A percentile compares a stretch with the other conserved stretches of the same genome.
phyloP scores from a whole-genome alignment of 2,113 vertebrate species.

The Uria lomvia region DNA sequence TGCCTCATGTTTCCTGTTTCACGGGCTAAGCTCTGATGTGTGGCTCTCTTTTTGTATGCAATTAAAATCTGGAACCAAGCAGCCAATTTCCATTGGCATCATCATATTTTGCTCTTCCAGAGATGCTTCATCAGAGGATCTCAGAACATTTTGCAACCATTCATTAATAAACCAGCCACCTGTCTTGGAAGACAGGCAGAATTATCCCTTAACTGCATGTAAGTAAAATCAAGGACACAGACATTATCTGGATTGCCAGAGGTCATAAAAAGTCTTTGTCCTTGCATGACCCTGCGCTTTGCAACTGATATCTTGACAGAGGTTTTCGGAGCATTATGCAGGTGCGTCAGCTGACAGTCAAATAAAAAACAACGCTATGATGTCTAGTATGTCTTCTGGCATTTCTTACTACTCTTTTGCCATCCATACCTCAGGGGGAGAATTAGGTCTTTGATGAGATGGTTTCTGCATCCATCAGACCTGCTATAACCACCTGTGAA shows the following conservation, averaged over 20 bases:
- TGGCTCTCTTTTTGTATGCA: not conserved
- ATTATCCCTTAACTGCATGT: not conserved
- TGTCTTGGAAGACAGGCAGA: not conserved
- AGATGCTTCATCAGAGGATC: not conserved
- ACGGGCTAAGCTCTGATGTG: not conserved
- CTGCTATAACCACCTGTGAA: not conserved
- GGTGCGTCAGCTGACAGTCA: not conserved
- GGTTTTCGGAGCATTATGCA: not conserved
- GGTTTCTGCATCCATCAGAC: not conserved
- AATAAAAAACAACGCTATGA: not conserved
- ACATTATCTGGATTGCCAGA: not conserved
- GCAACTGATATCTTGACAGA: not conserved
- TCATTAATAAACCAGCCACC: not conserved
- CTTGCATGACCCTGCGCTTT: not conserved
- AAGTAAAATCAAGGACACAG: not conserved
- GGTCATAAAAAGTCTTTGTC: not conserved
- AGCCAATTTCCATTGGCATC: not conserved
- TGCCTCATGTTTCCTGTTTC: not conserved
- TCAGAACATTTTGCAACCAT: slow-evolving; percentile 4
- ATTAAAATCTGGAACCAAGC: not conserved
- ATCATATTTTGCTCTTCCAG: not conserved
- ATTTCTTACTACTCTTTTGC: not conserved
- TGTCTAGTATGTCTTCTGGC: not conserved
- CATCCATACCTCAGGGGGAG: not conserved
- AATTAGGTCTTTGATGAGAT: not conserved